Evolutionary conservation across 2,113 vertebrate species (phyloP).

Genomic region (Leucoraja erinaceus): DNA sequence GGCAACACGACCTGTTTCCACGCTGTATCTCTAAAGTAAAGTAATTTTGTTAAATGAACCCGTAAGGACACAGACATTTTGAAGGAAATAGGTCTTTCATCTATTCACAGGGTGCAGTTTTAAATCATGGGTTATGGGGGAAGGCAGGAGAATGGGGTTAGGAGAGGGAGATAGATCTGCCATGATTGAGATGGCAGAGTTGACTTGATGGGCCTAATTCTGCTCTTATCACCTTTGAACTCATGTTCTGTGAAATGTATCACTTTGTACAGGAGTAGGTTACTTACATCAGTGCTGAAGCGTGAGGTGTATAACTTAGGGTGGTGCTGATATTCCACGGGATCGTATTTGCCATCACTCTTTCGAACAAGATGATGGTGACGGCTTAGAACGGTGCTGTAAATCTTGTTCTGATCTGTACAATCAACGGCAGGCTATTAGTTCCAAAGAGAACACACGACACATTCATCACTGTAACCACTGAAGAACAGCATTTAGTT

Average conservation of each 20-base stretch:
- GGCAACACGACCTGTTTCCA: too few relatives aligned
- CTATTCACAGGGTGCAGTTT: not conserved
- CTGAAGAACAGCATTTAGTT: not conserved
- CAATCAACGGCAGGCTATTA: not conserved
- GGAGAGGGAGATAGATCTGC: too few relatives aligned
- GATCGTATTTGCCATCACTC: constrained; percentile 77
- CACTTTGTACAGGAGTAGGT: not conserved
- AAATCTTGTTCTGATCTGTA: constrained; percentile 85
- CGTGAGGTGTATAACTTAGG: constrained; percentile 84
- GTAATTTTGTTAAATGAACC: not conserved
- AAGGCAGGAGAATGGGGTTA: too few relatives aligned
- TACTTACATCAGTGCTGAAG: constrained; percentile 82
- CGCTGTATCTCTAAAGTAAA: too few relatives aligned
- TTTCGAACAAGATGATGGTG: constrained; percentile 92
- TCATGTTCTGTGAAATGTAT: not conserved
- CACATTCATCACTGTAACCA: not conserved
- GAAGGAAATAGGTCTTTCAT: not conserved
- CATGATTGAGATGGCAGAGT: too few relatives aligned
- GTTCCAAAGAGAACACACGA: not conserved
- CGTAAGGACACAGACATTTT: not conserved
- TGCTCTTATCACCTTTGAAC: too few relatives aligned
- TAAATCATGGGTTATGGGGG: not conserved
- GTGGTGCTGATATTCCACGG: constrained; percentile 79
- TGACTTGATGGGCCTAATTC: too few relatives aligned
- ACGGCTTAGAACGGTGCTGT: constrained; percentile 87